Conservation (phyloP, 2,888 invertebrate species). For the Glaucopsyche alexis region DNA sequence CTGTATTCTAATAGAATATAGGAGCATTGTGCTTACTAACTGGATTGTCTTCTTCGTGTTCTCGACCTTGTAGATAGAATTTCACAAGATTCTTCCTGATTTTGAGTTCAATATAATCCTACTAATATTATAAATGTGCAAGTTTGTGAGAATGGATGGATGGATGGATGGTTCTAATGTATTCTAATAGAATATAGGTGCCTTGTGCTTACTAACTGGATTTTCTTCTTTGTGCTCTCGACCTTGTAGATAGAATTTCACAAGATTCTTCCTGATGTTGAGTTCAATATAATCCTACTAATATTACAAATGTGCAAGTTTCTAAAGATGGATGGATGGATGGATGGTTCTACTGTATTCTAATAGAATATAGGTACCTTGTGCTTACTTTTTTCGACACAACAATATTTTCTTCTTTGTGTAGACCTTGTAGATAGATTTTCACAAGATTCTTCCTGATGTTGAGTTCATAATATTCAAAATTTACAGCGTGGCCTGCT, state of each 20-base stretch:
- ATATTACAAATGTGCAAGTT: no score
- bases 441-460: neutral
- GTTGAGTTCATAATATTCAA: no score
- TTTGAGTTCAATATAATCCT: no score
- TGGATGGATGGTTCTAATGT: no score
- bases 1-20: constrained; percentile 8
- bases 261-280: neutral
- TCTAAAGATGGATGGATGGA: no score
- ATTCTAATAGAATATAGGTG: neutral
- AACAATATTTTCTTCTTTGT: neutral
- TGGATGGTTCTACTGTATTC: no score
- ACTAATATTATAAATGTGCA: no score
- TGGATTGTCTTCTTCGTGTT: neutral
- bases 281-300: no score
- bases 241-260: neutral
- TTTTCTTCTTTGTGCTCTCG: neutral
- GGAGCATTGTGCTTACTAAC: neutral
- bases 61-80: neutral
- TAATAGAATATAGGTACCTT: neutral
- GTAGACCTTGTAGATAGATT: neutral
- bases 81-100: neutral
- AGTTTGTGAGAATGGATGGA: no score
- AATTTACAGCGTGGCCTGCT: no score
- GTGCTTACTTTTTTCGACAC: no score
- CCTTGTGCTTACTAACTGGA: neutral